Evolutionary conservation across 2,797 vertebrate genomes (phyloP).

Genomic region (Pangasius mekongensis): DNA sequence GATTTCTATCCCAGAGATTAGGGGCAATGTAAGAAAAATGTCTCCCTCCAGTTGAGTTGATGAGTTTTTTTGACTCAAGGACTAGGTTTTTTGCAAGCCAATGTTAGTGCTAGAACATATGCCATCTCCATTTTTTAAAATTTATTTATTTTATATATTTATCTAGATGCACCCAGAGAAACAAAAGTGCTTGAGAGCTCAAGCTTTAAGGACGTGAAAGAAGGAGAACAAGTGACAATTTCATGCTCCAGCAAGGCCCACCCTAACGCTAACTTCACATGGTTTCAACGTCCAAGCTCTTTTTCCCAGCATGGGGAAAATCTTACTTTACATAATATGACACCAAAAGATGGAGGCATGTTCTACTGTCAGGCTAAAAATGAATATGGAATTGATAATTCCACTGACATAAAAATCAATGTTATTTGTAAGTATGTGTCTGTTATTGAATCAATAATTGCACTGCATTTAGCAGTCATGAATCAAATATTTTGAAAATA

Average conservation of each 20-base stretch:
- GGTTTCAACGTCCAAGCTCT: conserved; percentile 48
- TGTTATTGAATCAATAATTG: not conserved
- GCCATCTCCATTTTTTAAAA: not conserved
- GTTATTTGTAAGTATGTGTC: conserved; percentile 65
- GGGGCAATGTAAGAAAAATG: not conserved
- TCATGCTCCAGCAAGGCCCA: conserved; percentile 61
- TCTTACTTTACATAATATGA: not conserved
- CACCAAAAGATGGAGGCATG: conserved; percentile 33
- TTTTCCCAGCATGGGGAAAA: accelerated
- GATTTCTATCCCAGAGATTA: not conserved
- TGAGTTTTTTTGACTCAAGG: not conserved
- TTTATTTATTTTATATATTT: not conserved
- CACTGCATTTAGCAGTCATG: not conserved
- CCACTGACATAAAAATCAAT: not conserved
- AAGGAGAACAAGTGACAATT: conserved; percentile 52
- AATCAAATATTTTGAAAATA: not conserved
- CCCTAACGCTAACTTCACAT: conserved; percentile 44
- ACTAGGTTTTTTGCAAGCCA: not conserved
- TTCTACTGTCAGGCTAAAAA: conserved; percentile 65
- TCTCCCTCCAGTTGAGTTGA: not conserved
- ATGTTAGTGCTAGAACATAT: not conserved
- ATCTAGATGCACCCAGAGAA: conserved; percentile 64
- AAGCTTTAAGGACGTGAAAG: accelerated
- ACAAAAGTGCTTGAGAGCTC: accelerated
- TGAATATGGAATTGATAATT: accelerated